Conservation (phyloP, 2,888 invertebrate genomes). For the Napeogenes inachia region DNA sequence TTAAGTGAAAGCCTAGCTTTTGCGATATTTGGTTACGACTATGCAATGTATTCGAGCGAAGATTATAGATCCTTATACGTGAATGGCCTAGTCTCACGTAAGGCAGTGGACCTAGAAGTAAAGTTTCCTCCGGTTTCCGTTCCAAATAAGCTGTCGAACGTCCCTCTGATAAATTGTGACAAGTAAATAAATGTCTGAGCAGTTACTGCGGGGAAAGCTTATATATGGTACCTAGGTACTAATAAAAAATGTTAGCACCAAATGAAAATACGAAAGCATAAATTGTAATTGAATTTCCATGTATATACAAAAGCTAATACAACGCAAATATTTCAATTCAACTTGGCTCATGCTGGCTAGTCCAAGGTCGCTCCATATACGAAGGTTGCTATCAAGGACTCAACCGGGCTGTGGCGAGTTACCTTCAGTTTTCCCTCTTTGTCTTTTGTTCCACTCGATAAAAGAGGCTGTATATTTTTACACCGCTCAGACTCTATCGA, state of each 20-base stretch:
- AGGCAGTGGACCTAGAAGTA: conserved; percentile 36
- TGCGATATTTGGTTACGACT: conserved; percentile 32
- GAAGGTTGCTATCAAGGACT: conserved; percentile 52
- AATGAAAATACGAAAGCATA: no score
- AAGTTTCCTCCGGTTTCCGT: conserved; percentile 37
- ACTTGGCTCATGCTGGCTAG: conserved; percentile 7
- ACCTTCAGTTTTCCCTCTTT: conserved; percentile 51
- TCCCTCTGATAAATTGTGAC: conserved; percentile 6
- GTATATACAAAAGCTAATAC: no score
- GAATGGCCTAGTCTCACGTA: conserved; percentile 33
- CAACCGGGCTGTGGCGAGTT: conserved; percentile 44
- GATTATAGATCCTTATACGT: conserved; percentile 36
- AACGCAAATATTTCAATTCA: no score
- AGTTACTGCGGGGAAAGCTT: neutral
- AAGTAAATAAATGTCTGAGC: neutral
- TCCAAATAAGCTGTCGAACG: conserved; percentile 23
- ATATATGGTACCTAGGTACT: neutral
- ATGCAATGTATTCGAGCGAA: conserved; percentile 30
- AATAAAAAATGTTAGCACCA: no score
- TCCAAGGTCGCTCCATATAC: conserved; percentile 36
- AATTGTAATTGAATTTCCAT: no score
- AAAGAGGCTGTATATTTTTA: conserved; percentile 39
- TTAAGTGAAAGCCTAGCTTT: conserved; percentile 31
- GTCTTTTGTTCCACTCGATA: conserved; percentile 36
- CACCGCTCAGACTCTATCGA: conserved; percentile 28